A percentile compares a stretch with the other conserved stretches of the same genome.
Conservation (phyloP, 2,888 invertebrate genomes). For the Azorinus chamasolen region DNA sequence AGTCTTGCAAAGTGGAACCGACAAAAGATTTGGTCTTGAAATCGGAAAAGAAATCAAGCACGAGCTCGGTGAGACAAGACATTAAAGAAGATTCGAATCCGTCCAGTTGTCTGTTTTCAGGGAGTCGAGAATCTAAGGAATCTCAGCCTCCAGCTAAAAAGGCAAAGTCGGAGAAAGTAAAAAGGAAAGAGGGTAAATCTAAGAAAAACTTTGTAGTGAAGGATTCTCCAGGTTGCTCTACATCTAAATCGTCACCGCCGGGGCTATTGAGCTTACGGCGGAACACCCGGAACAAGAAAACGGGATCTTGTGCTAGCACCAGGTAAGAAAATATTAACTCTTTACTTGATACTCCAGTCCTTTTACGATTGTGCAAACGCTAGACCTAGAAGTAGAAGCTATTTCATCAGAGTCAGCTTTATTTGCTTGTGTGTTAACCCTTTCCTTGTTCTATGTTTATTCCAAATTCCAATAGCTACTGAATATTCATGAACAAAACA, state of each 20-base stretch:
- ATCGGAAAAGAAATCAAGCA: constrained; percentile 44
- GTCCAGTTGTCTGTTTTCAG: constrained; percentile 50
- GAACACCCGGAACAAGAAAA: constrained; percentile 83
- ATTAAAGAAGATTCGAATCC: constrained; percentile 46
- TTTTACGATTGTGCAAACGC: too few species aligned
- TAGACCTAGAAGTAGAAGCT: too few species aligned
- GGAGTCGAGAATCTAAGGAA: constrained; percentile 39
- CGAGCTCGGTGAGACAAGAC: constrained; percentile 40
- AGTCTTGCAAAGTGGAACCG: constrained; percentile 45
- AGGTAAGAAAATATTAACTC: too few species aligned
- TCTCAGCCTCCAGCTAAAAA: constrained; percentile 53
- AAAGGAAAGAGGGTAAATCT: constrained; percentile 45
- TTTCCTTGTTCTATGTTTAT: too few species aligned
- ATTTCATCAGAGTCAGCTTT: too few species aligned
- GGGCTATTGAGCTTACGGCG: constrained; percentile 76
- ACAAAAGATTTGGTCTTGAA: constrained; percentile 50
- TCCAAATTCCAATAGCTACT: too few species aligned
- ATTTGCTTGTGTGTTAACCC: too few species aligned
- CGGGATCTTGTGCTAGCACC: constrained; percentile 91
- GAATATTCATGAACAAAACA: too few species aligned
- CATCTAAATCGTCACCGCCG: constrained; percentile 63
- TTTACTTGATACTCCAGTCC: too few species aligned
- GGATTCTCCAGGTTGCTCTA: constrained; percentile 50
- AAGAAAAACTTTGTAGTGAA: constrained; percentile 25
- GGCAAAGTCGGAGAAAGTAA: constrained; percentile 45